phyloP scores from a whole-genome alignment of 92 coral and sea anemone species.

The Pocillopora grandis region DNA sequence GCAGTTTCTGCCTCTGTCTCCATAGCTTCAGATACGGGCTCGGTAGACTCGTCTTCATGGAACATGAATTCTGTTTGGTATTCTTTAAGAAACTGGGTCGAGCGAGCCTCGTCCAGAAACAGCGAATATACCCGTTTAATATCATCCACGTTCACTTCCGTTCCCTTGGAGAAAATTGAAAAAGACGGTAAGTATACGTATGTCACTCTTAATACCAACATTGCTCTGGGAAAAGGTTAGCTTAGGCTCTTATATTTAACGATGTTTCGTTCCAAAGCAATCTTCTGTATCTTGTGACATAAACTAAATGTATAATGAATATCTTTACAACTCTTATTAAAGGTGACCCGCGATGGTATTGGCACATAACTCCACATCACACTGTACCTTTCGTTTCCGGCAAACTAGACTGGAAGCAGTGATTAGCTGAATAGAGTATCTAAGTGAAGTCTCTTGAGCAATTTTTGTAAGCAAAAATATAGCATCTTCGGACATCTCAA shows the following conservation, averaged over 20 bases:
- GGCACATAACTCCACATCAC: too few relatives aligned
- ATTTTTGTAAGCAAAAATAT: constrained; percentile 87
- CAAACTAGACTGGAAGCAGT: constrained; percentile 89
- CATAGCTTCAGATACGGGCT: constrained; percentile 70
- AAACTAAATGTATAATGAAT: too few relatives aligned
- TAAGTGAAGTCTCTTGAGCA: constrained; percentile 94
- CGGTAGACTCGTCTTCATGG: constrained; percentile 70
- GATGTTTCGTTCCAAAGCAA: too few relatives aligned
- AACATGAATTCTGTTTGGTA: constrained; percentile 97
- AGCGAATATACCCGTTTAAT: constrained; percentile 93
- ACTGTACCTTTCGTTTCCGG: constrained; percentile 85
- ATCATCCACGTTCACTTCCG: constrained; percentile 92
- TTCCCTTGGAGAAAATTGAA: constrained; percentile 61
- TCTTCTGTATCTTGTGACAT: too few relatives aligned
- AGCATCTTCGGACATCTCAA: constrained; percentile 97
- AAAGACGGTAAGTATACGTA: too few relatives aligned
- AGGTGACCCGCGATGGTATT: too few relatives aligned
- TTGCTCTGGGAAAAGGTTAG: too few relatives aligned
- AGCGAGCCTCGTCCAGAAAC: constrained; percentile 94
- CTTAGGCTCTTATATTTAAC: too few relatives aligned
- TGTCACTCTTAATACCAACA: too few relatives aligned
- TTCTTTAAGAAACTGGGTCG: constrained; percentile 94
- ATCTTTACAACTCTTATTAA: too few relatives aligned
- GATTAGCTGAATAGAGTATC: constrained; percentile 95
- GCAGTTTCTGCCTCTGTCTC: constrained; percentile 75